Percentiles rank a stretch among this genome's conserved stretches.
Evolutionary conservation across 1,140 invertebrate species (phyloP).

Genomic region (Drosophila serrata): DNA sequence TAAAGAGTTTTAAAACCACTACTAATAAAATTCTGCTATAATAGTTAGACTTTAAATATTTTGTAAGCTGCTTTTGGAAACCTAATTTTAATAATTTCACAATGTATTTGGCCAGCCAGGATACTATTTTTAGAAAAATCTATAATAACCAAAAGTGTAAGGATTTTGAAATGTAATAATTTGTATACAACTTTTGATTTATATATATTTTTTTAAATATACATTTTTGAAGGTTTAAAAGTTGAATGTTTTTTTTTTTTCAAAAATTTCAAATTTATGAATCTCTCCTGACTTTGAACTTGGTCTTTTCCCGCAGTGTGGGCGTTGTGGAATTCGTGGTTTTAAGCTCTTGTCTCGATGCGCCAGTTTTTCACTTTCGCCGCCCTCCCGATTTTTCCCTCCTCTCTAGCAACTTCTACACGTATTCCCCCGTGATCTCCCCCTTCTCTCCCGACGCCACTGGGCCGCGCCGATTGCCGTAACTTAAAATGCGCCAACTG

Average conservation of each 20-base stretch:
- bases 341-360: constrained; percentile 68
- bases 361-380: constrained; percentile 65
- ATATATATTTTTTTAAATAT: neutral
- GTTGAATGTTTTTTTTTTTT: neutral
- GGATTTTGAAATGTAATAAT: too few relatives aligned
- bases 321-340: constrained; percentile 59
- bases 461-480: constrained; percentile 62
- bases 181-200: neutral
- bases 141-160: neutral
- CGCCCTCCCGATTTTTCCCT: constrained; percentile 14
- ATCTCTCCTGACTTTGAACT: neutral
- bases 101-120: too few relatives aligned
- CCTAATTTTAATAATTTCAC: too few relatives aligned
- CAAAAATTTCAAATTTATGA: neutral
- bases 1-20: too few relatives aligned
- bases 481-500: constrained; percentile 81
- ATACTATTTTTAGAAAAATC: neutral
- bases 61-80: too few relatives aligned
- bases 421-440: constrained; percentile 33
- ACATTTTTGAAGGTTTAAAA: neutral
- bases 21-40: too few relatives aligned
- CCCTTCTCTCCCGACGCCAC: constrained; percentile 11
- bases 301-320: constrained; percentile 15
- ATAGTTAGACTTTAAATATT: too few relatives aligned
- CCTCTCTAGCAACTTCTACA: constrained; percentile 18